phyloP scores from a whole-genome alignment of 2,888 invertebrate genomes.

The Mantis religiosa region DNA sequence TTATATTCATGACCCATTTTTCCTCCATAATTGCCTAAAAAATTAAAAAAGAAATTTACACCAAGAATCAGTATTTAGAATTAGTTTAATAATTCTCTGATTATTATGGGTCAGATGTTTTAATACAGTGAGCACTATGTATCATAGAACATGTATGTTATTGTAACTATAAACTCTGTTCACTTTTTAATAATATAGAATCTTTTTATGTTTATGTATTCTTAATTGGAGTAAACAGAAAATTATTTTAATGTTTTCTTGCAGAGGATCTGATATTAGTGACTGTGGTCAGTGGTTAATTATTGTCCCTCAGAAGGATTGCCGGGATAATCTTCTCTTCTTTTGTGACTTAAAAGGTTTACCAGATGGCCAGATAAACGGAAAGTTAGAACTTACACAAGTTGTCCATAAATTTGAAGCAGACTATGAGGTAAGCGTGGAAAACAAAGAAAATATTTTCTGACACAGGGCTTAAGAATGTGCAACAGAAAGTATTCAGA shows the following conservation, averaged over 20 bases:
- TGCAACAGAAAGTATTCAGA: not conserved
- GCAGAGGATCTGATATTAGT: slow-evolving; percentile 77
- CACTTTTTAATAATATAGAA: too few relatives aligned
- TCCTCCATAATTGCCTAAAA: too few relatives aligned
- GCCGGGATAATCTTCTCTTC: slow-evolving; percentile 86
- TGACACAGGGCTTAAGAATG: not conserved
- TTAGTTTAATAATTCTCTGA: too few relatives aligned
- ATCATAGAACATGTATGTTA: too few relatives aligned
- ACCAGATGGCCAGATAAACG: slow-evolving; percentile 56
- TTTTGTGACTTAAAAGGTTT: slow-evolving; percentile 67
- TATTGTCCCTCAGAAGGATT: slow-evolving; percentile 78
- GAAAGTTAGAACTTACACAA: slow-evolving; percentile 66
- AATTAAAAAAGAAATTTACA: too few relatives aligned
- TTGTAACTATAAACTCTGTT: too few relatives aligned
- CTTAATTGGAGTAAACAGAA: too few relatives aligned
- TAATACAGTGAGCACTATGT: too few relatives aligned
- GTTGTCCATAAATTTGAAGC: slow-evolving; percentile 87
- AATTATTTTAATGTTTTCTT: slow-evolving; percentile 28
- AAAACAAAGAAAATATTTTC: not conserved
- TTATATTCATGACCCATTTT: too few relatives aligned
- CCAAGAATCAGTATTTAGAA: too few relatives aligned
- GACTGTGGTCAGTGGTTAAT: slow-evolving; percentile 89
- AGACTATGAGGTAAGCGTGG: slow-evolving; percentile 74
- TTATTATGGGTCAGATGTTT: too few relatives aligned
- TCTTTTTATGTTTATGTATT: too few relatives aligned